Conservation (phyloP, 2,888 invertebrate genomes). For the Lasioglossum pauxillum region DNA sequence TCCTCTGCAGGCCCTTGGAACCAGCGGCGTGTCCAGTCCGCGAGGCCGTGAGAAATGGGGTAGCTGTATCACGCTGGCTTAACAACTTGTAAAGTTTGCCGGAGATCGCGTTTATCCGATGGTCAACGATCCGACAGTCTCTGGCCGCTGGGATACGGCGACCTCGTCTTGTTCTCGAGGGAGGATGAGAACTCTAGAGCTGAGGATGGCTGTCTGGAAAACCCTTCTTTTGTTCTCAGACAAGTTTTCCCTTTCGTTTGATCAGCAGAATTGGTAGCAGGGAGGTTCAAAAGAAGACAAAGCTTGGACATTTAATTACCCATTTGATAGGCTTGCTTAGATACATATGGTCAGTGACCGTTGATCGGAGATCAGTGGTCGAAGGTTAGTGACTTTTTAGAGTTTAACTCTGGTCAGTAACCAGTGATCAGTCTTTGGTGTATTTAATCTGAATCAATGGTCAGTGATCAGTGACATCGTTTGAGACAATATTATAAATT, state of each 20-base stretch:
- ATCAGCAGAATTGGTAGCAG: neutral
- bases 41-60: slow-evolving; percentile 26
- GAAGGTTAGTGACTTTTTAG: neutral
- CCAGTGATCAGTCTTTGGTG: neutral
- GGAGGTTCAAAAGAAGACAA: neutral
- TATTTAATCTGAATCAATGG: too few relatives aligned
- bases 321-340: neutral
- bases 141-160: neutral
- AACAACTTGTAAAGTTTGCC: slow-evolving; percentile 33
- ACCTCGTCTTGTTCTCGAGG: neutral
- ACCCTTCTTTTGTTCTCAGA: neutral
- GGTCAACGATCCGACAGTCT: neutral
- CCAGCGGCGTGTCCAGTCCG: neutral
- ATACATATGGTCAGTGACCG: neutral
- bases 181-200: neutral
- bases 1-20: neutral
- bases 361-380: neutral
- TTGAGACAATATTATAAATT: too few relatives aligned
- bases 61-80: slow-evolving; percentile 15
- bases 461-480: neutral
- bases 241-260: neutral
- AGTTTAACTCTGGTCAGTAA: neutral
- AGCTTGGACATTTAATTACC: neutral
- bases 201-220: neutral
- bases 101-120: slow-evolving; percentile 24